Conservation (phyloP, 2,888 invertebrate genomes). For the Parasteatoda lunata region DNA sequence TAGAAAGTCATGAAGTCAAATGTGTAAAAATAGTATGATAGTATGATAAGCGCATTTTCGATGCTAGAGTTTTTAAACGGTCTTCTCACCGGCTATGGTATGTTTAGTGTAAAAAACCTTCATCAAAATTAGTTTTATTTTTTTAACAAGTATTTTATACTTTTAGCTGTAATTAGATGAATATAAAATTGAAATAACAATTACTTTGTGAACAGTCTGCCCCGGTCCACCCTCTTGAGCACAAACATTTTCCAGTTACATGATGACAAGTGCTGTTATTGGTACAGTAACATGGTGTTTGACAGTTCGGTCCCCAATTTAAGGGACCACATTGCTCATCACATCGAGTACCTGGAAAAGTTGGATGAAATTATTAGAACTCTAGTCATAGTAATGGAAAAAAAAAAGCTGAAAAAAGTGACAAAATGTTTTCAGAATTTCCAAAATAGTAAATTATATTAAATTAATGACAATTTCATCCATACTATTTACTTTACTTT, state of each 20-base stretch:
- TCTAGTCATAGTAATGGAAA: background rate
- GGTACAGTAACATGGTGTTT: conserved; percentile 30
- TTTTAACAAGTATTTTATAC: too few species aligned
- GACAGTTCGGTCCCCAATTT: conserved; percentile 57
- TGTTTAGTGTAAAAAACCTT: background rate
- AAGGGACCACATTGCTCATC: conserved; percentile 35
- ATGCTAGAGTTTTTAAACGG: too few species aligned
- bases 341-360: conserved; percentile 39
- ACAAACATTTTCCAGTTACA: conserved; percentile 52
- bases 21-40: too few species aligned
- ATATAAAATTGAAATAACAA: background rate
- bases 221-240: conserved; percentile 50
- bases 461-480: too few species aligned
- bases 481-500: too few species aligned
- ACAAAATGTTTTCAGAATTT: too few species aligned
- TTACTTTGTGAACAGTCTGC: conserved; percentile 56
- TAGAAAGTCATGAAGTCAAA: too few species aligned
- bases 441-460: too few species aligned
- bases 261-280: conserved; percentile 57
- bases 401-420: background rate
- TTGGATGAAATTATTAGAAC: background rate
- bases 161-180: too few species aligned
- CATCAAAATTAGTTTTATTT: background rate
- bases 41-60: too few species aligned
- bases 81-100: too few species aligned